These are phyloP conservation scores for Drymonia ruficornis DNA, from an alignment of 2,888 invertebrate species.

Conservation along the genomic window DNA sequence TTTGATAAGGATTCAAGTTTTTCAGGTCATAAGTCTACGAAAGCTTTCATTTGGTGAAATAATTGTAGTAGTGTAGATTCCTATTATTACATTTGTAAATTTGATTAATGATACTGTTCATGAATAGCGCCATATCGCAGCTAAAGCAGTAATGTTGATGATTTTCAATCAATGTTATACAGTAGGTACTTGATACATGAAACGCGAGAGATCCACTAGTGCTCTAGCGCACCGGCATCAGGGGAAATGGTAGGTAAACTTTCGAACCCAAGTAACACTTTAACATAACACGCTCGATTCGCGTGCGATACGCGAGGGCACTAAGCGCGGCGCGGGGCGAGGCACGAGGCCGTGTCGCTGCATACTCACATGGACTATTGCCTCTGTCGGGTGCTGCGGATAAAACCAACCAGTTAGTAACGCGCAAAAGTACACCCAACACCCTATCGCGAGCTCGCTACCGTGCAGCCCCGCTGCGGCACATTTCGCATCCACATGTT, in stretches of 20 bases:
- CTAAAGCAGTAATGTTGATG: neutral
- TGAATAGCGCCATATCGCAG: neutral
- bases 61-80: too few species aligned
- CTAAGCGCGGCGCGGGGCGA: slow-evolving; percentile 4
- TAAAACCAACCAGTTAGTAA: slow-evolving; percentile 68
- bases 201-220: neutral
- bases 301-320: slow-evolving; percentile 10
- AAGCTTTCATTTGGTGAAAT: too few species aligned
- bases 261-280: too few species aligned
- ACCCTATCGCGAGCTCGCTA: neutral
- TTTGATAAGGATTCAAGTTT: too few species aligned
- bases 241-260: neutral
- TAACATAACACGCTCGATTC: neutral
- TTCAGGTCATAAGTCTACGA: too few species aligned
- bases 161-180: neutral
- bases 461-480: neutral
- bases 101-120: neutral
- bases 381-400: slow-evolving; percentile 94
- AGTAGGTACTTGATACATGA: neutral
- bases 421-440: neutral
- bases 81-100: too few species aligned
- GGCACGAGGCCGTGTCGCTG: slow-evolving; percentile 22
- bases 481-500: neutral
- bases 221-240: neutral
- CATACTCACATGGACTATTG: slow-evolving; percentile 95